Percentiles rank a stretch among this genome's conserved stretches.
Conservation (phyloP, 2,113 vertebrate species). For the Spea multiplicata region DNA sequence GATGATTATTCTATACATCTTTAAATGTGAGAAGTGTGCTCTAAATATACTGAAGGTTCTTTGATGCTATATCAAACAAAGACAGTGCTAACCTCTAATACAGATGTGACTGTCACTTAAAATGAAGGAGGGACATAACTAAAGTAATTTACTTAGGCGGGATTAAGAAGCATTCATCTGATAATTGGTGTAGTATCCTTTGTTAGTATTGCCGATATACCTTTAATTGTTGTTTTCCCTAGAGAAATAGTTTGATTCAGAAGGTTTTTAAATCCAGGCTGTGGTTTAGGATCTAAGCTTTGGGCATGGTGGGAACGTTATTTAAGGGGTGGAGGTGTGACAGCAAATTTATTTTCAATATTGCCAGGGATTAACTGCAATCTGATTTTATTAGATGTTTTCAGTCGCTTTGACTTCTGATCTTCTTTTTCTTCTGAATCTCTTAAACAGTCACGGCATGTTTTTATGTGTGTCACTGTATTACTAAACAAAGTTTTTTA, state of each 20-base stretch:
- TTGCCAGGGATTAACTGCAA: background rate
- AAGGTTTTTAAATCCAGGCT: background rate
- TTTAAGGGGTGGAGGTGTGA: background rate
- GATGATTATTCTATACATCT: too few species aligned
- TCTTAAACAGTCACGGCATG: slow-evolving; percentile 6
- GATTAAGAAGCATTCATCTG: background rate
- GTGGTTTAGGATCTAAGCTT: background rate
- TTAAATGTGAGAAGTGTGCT: background rate
- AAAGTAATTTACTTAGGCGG: background rate
- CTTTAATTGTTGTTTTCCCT: background rate
- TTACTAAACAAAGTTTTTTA: background rate
- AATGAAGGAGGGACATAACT: background rate
- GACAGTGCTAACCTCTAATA: background rate
- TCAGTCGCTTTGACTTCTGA: slow-evolving; percentile 7
- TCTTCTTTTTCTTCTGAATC: slow-evolving; percentile 9
- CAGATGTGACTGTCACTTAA: background rate
- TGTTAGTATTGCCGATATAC: background rate
- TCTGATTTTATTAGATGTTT: slow-evolving; percentile 17
- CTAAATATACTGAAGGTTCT: background rate
- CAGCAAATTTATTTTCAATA: background rate
- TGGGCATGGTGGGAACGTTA: slow-evolving; percentile 3
- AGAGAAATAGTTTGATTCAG: background rate
- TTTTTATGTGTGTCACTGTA: slow-evolving; percentile 12
- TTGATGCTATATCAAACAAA: background rate
- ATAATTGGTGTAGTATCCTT: background rate